Base-by-base conservation (phyloP, 2,113 vertebrate genomes). In the Proterorhinus semilunaris region DNA sequence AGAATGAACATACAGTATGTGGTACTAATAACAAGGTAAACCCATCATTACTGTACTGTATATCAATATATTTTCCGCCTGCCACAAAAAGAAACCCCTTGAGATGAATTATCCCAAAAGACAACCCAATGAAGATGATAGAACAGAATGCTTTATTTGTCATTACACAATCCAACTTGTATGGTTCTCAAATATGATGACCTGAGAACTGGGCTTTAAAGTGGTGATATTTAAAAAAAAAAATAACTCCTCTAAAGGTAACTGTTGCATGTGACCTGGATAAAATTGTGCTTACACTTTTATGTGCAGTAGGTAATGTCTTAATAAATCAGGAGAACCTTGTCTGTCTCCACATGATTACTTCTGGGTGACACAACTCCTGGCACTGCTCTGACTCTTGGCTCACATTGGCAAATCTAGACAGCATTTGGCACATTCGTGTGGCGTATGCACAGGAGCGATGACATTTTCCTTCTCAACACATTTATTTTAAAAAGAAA, bases 281-380 rank as follows among this genome's bases (percentile, higher is more conserved):
- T 53, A 53, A 15, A n/a, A 53, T 16, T 53, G n/a, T 53, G n/a
- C 16, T 53, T 53, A 55, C 16, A 55, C 9, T 55, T 10, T 5
- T 17, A 12, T 17, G 44, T 42, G 66, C 6, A 12, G 62, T 9
- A 55, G 53, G 4, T 21, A 55, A 17, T 75, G 53, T 51, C 67
- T 81, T 36, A 36, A 72, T 62, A 57, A 79, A 70, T 74, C 44
- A 82, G 75, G 52, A 27, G 67, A 82, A 81, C 78, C 67, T 47
- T 66, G 75, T 44, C 67, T 72, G 73, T 72, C 77, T 82, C 71
- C 72, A 55, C 79, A 71, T 80, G 81, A 80, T 81, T 85, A 84
- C 74, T 80, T 79, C 66, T 75, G 79, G 76, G 73, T 85, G 85
- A 87, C 79, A 76, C 74, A 64, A 49, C 72, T 75, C 72, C 78